phyloP scores from a whole-genome alignment of 2,888 invertebrate genomes.

The Drosophila basisetae region DNA sequence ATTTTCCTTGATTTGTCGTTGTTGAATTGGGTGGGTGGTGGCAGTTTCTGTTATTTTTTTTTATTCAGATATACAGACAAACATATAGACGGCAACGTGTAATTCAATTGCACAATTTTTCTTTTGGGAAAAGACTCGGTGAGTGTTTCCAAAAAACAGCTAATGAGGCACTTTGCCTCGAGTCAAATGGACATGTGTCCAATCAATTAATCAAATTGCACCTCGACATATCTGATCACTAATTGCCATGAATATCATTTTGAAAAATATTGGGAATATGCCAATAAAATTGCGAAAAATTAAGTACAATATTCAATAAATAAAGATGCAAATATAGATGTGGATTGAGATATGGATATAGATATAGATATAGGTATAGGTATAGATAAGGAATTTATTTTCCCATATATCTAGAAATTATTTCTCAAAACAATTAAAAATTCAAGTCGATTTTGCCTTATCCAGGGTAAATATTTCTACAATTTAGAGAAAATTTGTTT shows the following conservation, averaged over 20 bases:
- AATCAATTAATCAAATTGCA: conserved; percentile 49
- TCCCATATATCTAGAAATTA: too few species aligned
- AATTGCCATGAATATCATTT: conserved; percentile 26
- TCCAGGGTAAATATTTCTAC: too few species aligned
- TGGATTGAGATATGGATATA: too few species aligned
- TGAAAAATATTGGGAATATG: background rate
- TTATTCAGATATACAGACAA: background rate
- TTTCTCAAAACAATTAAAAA: too few species aligned
- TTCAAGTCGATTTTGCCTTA: background rate
- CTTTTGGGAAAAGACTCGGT: conserved; percentile 14
- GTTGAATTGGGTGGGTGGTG: conserved; percentile 27
- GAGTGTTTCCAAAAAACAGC: conserved; percentile 25
- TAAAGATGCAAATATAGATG: background rate
- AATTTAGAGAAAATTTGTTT: background rate
- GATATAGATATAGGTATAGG: too few species aligned
- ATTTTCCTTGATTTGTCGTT: conserved; percentile 2
- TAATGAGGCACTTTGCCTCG: conserved; percentile 51
- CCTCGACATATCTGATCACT: conserved; percentile 2
- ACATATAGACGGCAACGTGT: conserved; percentile 12
- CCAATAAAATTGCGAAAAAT: background rate
- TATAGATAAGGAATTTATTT: too few species aligned
- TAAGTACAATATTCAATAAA: background rate
- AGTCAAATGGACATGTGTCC: conserved; percentile 46
- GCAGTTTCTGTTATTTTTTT: background rate
- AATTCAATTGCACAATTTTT: conserved; percentile 46